These are phyloP conservation scores for Trinorchestia longiramus DNA, from an alignment of 1,140 invertebrate species.

Conservation along the genomic window DNA sequence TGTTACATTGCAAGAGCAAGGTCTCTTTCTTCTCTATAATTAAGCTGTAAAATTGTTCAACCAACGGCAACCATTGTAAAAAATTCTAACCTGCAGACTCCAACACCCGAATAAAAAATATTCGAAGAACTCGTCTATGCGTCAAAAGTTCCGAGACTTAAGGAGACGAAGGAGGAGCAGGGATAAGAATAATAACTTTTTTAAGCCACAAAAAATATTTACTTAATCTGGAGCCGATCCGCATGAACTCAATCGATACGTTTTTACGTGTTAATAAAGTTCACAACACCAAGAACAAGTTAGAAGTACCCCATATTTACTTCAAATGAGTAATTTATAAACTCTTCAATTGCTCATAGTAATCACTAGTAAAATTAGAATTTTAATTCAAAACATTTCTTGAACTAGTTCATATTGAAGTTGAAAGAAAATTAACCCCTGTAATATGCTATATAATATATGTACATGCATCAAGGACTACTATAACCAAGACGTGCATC, in stretches of 20 bases:
- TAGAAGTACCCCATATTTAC: background rate
- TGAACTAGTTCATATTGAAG: too few species aligned
- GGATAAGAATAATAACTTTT: too few species aligned
- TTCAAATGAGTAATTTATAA: background rate
- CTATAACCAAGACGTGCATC: too few species aligned
- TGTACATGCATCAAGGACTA: too few species aligned
- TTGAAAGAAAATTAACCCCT: too few species aligned
- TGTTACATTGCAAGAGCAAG: conserved; percentile 11
- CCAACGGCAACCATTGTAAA: conserved; percentile 6
- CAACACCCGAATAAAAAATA: background rate
- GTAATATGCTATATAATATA: too few species aligned
- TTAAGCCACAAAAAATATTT: background rate
- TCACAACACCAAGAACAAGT: background rate
- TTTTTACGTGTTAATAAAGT: too few species aligned
- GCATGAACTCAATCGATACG: too few species aligned
- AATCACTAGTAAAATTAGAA: background rate
- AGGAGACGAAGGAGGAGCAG: background rate
- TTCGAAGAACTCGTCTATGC: background rate
- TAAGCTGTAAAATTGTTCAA: conserved; percentile 22
- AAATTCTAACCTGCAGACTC: background rate
- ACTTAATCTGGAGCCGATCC: background rate
- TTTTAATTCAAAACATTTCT: background rate
- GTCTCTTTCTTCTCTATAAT: background rate
- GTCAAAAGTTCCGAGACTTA: background rate
- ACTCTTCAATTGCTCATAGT: background rate